Conservation (phyloP, 2,888 invertebrate genomes). For the Adelognathus sp. region DNA sequence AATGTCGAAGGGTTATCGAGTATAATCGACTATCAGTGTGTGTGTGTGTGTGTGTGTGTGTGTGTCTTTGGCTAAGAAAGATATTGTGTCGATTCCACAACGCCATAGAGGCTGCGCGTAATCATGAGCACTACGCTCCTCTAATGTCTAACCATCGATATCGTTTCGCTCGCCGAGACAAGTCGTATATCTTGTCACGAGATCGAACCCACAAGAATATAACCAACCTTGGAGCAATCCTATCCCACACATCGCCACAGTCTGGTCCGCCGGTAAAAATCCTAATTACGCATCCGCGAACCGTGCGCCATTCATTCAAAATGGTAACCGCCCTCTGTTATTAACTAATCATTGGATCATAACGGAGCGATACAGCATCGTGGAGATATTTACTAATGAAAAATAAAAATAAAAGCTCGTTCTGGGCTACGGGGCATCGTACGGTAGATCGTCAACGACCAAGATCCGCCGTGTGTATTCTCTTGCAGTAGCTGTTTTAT, state of each 20-base stretch:
- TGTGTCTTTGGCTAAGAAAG: slow-evolving; percentile 4
- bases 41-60: not conserved
- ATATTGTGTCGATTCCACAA: too few relatives aligned
- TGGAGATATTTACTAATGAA: not conserved
- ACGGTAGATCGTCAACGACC: slow-evolving; percentile 26
- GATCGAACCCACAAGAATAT: slow-evolving; percentile 31
- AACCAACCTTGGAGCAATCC: not conserved
- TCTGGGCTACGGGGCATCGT: not conserved
- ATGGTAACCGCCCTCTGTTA: slow-evolving; percentile 57
- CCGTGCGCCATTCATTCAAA: slow-evolving; percentile 61
- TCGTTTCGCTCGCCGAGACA: slow-evolving; percentile 37
- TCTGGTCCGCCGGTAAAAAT: slow-evolving; percentile 22
- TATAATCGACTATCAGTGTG: too few relatives aligned
- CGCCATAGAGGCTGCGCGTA: too few relatives aligned
- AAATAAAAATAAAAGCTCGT: not conserved
- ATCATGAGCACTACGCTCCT: too few relatives aligned
- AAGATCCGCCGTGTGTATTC: slow-evolving; percentile 35
- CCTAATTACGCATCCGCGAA: slow-evolving; percentile 62
- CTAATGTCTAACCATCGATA: too few relatives aligned
- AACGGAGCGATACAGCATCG: slow-evolving; percentile 23
- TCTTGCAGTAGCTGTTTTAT: slow-evolving; percentile 3
- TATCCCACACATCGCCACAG: slow-evolving; percentile 22
- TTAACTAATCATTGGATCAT: slow-evolving; percentile 65
- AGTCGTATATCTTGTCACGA: slow-evolving; percentile 56
- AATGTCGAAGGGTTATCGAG: slow-evolving; percentile 53